Evolutionary conservation across 2,888 invertebrate species (phyloP).

Genomic region (Morpho helenor): DNA sequence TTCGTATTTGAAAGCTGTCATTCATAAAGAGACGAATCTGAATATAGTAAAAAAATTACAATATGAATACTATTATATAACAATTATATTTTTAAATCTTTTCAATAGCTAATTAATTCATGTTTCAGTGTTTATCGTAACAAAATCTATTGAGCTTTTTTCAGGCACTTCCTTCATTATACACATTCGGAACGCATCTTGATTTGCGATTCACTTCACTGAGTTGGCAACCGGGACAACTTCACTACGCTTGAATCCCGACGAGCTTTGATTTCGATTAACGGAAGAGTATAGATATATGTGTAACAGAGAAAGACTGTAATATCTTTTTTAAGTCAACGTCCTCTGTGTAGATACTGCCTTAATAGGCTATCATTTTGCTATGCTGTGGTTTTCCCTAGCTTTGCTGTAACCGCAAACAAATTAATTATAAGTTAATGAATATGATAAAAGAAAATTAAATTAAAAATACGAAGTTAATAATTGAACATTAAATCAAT

Average conservation of each 20-base stretch:
- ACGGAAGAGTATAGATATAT: constrained; percentile 66
- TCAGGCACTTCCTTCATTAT: background rate
- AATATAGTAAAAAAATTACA: background rate
- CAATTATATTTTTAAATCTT: too few species aligned
- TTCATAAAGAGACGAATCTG: constrained; percentile 14
- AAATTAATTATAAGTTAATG: constrained; percentile 11
- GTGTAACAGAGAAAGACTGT: constrained; percentile 52
- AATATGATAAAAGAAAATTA: too few species aligned
- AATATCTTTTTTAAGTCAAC: constrained; percentile 69
- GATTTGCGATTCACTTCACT: constrained; percentile 53
- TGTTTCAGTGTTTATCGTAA: too few species aligned
- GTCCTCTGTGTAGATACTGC: constrained; percentile 69
- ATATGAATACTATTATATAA: too few species aligned
- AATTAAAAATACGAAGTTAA: too few species aligned
- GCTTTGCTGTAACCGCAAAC: constrained; percentile 19
- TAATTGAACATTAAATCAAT: too few species aligned
- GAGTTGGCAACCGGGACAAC: constrained; percentile 43
- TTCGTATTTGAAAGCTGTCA: constrained; percentile 32
- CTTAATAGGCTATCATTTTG: constrained; percentile 48
- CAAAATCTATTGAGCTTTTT: background rate
- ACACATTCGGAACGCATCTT: constrained; percentile 50
- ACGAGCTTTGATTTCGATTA: constrained; percentile 80
- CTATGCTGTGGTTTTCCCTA: constrained; percentile 56
- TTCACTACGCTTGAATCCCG: constrained; percentile 66
- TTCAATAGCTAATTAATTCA: too few species aligned